These are phyloP conservation scores for Epinotia demarniana DNA, from an alignment of 2,888 invertebrate genomes.

Conservation along the genomic window DNA sequence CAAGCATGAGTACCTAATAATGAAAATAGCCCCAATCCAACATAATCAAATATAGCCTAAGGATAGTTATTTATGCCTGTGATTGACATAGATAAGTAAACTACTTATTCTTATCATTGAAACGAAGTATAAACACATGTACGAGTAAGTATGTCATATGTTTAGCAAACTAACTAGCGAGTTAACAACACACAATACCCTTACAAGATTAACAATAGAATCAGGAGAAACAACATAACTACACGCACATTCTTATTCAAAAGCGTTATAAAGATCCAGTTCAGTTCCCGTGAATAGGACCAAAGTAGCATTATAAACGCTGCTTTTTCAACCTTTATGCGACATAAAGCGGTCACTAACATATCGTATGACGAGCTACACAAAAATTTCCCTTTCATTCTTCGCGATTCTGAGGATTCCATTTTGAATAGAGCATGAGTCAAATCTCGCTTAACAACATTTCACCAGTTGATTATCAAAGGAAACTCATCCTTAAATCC, in stretches of 20 bases:
- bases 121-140: not conserved
- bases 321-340: slow-evolving; percentile 30
- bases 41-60: no score
- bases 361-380: slow-evolving; percentile 43
- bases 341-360: slow-evolving; percentile 43
- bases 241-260: slow-evolving; percentile 4
- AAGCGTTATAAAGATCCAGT: slow-evolving; percentile 28
- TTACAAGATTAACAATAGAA: slow-evolving; percentile 9
- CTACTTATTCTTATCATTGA: not conserved
- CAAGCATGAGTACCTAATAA: no score
- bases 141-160: not conserved
- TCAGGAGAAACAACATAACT: not conserved
- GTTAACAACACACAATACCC: not conserved
- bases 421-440: slow-evolving; percentile 41
- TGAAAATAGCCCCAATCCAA: no score
- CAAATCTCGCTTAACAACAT: slow-evolving; percentile 17
- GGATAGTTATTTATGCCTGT: no score
- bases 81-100: not conserved
- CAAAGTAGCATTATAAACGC: slow-evolving; percentile 26
- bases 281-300: slow-evolving; percentile 14
- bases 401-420: slow-evolving; percentile 42
- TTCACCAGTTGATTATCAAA: slow-evolving; percentile 3
- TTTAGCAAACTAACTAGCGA: not conserved
- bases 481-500: slow-evolving; percentile 7
- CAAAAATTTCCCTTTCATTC: slow-evolving; percentile 46